Conservation (phyloP, 1,140 invertebrate genomes). For the Pseudomyrmex concolor region DNA sequence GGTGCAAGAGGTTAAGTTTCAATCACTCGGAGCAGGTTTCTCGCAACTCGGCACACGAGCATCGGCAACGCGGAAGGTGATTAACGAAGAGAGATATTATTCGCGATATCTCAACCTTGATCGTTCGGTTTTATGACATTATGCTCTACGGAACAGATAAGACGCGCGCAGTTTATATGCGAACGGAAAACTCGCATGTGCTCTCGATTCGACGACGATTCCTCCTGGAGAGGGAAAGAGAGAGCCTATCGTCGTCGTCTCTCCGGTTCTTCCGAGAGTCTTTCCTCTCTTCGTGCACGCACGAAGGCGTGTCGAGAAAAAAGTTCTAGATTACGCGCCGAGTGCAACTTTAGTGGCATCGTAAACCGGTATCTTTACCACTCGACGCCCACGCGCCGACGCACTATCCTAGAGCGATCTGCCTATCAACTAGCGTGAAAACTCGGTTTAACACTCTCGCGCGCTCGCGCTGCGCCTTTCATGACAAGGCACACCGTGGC, state of each 20-base stretch:
- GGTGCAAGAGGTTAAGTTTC: slow-evolving; percentile 22
- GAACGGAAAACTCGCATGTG: slow-evolving; percentile 61
- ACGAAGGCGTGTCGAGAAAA: slow-evolving; percentile 76
- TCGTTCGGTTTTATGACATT: slow-evolving; percentile 66
- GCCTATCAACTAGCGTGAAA: slow-evolving; percentile 80
- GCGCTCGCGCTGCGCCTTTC: slow-evolving; percentile 61
- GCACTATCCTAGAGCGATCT: slow-evolving; percentile 82
- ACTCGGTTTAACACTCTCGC: slow-evolving; percentile 77
- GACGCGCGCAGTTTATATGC: slow-evolving; percentile 25
- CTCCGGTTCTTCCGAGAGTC: slow-evolving; percentile 43
- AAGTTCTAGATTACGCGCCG: slow-evolving; percentile 78
- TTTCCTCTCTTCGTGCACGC: slow-evolving; percentile 54
- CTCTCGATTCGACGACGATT: slow-evolving; percentile 74
- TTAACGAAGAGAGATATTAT: slow-evolving; percentile 66
- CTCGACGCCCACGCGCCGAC: slow-evolving; percentile 78
- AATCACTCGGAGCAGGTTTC: slow-evolving; percentile 39
- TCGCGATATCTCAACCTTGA: slow-evolving; percentile 55
- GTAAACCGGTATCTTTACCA: slow-evolving; percentile 83
- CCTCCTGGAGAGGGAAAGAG: slow-evolving; percentile 42
- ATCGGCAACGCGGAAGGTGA: slow-evolving; percentile 60
- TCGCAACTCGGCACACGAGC: background rate
- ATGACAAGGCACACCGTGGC: slow-evolving; percentile 60
- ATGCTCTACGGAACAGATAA: slow-evolving; percentile 27
- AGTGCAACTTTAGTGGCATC: slow-evolving; percentile 81
- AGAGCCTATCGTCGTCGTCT: slow-evolving; percentile 50